Base-by-base conservation (phyloP, 2,797 vertebrate genomes). In the Percopsis omiscomaycus region DNA sequence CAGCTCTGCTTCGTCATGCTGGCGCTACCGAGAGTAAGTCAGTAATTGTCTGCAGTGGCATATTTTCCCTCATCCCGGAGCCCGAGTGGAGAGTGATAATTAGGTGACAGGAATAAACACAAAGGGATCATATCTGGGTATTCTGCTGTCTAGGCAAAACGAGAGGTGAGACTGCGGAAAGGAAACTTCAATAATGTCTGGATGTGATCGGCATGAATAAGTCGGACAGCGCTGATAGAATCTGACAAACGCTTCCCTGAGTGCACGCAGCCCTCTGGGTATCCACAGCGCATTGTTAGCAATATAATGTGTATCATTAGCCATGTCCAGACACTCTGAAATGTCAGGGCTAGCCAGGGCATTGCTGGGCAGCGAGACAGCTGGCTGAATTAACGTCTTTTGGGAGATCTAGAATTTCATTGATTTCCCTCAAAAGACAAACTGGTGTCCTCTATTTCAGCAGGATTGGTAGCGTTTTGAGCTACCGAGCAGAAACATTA, bases 41-140 rank as follows among this genome's bases (percentile, higher is more conserved):
- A 65, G 59, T 70, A 27, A 60, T 32, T 66, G 64, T 71, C 70
- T 79, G 71, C 55, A 58, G 71, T 58, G 55, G 55, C 46, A 67
- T 69, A 80, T 70, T 57, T 32, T 15, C 65, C 48, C 64, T 67
- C 30, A n/a, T 66, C 32, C 62, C 65, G 48, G 55, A 64, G 68
- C 66, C 73, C 15, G 44, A 57, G 67, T 62, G 60, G 28, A 76
- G 55, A 44, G 30, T 44, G 69, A 73, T 78, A 77, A 83, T 79
- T 73, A 80, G 72, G 66, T 60, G 66, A 71, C 60, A 29, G 55
- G 66, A 72, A 71, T 69, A 73, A 71, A 79, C 46, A 66, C 22
- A n/a, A n/a, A 71, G 48, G 30, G 59, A 8, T 71, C 69, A 68
- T 32, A 73, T 73, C 55, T 30, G 15, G 66, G 65, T 68, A 77